These are phyloP conservation scores for Hydractinia symbiolongicarpus DNA, from an alignment of 30 jellyfish, hydroid and myxozoan species.

Conservation along the genomic window DNA sequence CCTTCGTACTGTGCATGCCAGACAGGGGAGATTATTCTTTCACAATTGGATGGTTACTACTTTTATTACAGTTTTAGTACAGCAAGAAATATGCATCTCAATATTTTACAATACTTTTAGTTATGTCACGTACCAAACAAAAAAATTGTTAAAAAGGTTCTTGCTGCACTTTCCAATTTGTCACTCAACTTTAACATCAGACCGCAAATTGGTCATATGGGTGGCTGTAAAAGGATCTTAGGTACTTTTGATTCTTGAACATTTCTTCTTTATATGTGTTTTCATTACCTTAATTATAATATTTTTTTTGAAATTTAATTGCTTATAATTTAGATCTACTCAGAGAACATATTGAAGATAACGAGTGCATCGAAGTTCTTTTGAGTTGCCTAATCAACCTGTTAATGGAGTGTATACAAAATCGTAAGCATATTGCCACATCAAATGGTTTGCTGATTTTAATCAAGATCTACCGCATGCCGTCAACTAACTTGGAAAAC, in stretches of 20 bases:
- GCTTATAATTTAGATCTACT: not conserved
- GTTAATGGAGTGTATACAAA: not conserved
- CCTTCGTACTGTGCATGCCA: not conserved
- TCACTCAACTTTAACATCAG: constrained; percentile 20
- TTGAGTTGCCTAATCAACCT: not conserved
- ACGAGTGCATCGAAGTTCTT: not conserved
- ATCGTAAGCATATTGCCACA: constrained; percentile 7
- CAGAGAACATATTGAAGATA: not conserved
- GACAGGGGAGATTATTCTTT: not conserved
- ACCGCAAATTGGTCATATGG: constrained; percentile 1
- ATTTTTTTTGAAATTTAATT: not conserved
- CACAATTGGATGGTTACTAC: not conserved
- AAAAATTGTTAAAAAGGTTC: not conserved
- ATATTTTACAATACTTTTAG: not conserved
- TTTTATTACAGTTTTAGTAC: not conserved
- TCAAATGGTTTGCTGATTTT: not conserved
- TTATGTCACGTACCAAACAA: not conserved
- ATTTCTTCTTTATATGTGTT: not conserved
- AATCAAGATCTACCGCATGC: constrained; percentile 1
- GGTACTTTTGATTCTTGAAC: not conserved
- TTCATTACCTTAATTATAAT: not conserved
- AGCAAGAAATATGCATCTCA: not conserved
- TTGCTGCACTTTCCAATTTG: constrained; percentile 15
- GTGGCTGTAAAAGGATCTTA: not conserved
- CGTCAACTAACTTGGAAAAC: not conserved